These are phyloP conservation scores for Gastracanthus pulcherrimus DNA, from an alignment of 2,888 invertebrate genomes.

Conservation along the genomic window DNA sequence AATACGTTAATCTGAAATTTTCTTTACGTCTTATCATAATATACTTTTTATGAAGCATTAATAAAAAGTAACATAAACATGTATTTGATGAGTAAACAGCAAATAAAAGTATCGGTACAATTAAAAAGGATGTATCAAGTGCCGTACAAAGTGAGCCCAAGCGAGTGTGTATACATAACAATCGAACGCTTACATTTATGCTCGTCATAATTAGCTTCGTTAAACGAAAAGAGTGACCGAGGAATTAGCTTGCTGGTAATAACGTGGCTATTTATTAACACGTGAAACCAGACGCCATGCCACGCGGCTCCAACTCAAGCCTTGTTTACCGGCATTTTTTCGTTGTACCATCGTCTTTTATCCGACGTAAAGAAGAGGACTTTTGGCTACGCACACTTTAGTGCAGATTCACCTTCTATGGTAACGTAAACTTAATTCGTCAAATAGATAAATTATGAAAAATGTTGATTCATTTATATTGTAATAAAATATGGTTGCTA, in stretches of 20 bases:
- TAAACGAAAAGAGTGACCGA: constrained; percentile 75
- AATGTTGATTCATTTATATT: background rate
- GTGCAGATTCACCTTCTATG: constrained; percentile 36
- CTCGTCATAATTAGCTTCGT: constrained; percentile 76
- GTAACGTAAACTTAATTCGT: constrained; percentile 33
- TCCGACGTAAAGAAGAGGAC: constrained; percentile 10
- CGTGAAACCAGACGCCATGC: constrained; percentile 70
- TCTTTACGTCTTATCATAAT: no score
- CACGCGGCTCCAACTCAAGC: constrained; percentile 13
- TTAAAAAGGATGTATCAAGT: constrained; percentile 52
- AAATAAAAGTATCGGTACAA: constrained; percentile 37
- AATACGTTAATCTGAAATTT: no score
- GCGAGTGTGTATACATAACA: constrained; percentile 72
- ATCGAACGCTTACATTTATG: constrained; percentile 76
- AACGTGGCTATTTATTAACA: constrained; percentile 76
- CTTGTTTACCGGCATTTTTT: constrained; percentile 44
- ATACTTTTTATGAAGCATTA: background rate
- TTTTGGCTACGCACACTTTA: background rate
- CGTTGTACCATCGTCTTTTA: constrained; percentile 12
- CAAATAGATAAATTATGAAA: background rate
- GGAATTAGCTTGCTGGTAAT: constrained; percentile 76
- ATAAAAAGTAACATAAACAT: constrained; percentile 1
- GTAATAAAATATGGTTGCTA: no score
- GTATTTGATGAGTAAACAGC: background rate
- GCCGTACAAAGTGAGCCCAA: constrained; percentile 53